Evolutionary conservation across 2,888 invertebrate species (phyloP), one percentile per base, ranked within the genome.

Genomic region (Pseudococcus longispinus): DNA sequence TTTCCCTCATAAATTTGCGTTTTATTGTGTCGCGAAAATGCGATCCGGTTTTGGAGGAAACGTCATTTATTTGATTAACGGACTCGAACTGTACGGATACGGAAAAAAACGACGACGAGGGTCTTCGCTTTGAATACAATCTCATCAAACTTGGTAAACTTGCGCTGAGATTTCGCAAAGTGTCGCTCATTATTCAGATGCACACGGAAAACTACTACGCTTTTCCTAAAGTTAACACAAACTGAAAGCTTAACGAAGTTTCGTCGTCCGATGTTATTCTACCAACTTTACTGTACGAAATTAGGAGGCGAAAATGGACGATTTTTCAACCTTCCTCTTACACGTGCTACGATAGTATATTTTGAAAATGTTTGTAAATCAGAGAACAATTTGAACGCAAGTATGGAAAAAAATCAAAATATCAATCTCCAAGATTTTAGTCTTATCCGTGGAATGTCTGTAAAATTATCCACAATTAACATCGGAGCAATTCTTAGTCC

Each of bases 171-270:
- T 83, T 83, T 83, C 13, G 32, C 23, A 83, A 83, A 83, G 83
- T 83, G 83, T 83, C 83, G 83, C 83, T 83, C 46, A 83, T 83
- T 83, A 83, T 44, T 83, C 83, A 83, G 83, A 83, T 46, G 26
- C 83, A 44, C 26, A 44, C 44, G 8, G 83, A 42, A 80, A 42
- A 20, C 32, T 83, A 46, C 83, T 51, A 51, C 18, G 46, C 13
- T 83, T 46, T 44, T 42, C 80, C 5, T 11, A 37, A 46, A 83
- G 46, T 83, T 83, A 44, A 83, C 44, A 23, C 32, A 83, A 44
- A 83, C 83, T 80, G 80, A 80, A 83, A 83, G 83, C 83, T 44
- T 42, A 83, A 83, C 46, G 37, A 83, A 83, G 83, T 83, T 83
- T 83, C 15, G 74, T 65, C 37, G 74, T 74, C 20, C 83, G 83